Percentiles rank a stretch among this genome's conserved stretches.
Conservation (phyloP, 2,113 vertebrate species). For the Pongo pygmaeus region DNA sequence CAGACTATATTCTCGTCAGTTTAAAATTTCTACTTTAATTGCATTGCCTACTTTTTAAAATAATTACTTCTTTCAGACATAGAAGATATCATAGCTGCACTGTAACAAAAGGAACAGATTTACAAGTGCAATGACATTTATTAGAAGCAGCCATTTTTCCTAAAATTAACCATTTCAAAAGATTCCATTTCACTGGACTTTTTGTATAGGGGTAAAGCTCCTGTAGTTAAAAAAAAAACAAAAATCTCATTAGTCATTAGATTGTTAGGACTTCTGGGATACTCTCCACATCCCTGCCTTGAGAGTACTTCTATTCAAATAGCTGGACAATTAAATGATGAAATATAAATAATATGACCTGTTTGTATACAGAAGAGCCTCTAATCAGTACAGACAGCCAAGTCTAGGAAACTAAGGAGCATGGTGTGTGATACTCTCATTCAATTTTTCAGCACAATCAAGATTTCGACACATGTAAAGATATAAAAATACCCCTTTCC, state of each 20-base stretch:
- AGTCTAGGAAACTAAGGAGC: not conserved
- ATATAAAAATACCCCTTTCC: not conserved
- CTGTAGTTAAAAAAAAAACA: not conserved
- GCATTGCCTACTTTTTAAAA: not conserved
- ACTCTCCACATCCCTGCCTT: not conserved
- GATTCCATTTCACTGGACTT: not conserved
- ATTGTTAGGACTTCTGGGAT: not conserved
- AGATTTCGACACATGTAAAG: not conserved
- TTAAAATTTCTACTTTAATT: constrained; percentile 38
- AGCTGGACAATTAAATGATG: not conserved
- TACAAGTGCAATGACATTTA: not conserved
- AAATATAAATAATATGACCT: not conserved
- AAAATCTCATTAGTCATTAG: not conserved
- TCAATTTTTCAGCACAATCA: not conserved
- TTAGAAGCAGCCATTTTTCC: not conserved
- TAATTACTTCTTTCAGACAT: not conserved
- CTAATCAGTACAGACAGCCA: not conserved
- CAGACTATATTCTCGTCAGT: not conserved
- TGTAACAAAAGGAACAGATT: constrained; percentile 12
- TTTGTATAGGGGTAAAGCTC: not conserved
- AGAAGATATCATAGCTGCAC: not conserved
- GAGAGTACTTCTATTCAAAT: not conserved
- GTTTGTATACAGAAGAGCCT: not conserved
- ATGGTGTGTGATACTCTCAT: not conserved
- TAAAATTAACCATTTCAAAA: not conserved